Evolutionary conservation across 2,888 invertebrate species (phyloP).

Genomic region (Operophtera brumata): DNA sequence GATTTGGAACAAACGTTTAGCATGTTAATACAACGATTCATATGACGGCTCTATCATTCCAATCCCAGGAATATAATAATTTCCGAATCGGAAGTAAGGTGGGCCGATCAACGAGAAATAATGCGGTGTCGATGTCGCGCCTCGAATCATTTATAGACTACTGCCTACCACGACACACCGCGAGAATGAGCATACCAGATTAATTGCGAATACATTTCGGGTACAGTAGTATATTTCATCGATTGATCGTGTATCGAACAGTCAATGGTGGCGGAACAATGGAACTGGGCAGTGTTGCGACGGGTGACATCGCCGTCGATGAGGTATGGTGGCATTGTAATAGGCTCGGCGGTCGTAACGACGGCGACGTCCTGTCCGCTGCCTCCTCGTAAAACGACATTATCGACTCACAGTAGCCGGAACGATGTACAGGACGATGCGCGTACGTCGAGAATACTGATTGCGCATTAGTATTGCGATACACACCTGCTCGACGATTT

Average conservation of each 20-base stretch:
- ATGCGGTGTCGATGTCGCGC: constrained; percentile 75
- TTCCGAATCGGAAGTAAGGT: constrained; percentile 81
- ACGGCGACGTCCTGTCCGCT: constrained; percentile 80
- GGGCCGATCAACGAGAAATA: constrained; percentile 73
- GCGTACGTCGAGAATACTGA: constrained; percentile 75
- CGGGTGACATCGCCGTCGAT: constrained; percentile 58
- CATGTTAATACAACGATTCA: constrained; percentile 61
- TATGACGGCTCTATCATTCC: constrained; percentile 61
- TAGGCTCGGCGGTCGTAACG: constrained; percentile 77
- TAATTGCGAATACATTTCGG: constrained; percentile 56
- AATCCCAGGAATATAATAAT: constrained; percentile 73
- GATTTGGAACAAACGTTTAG: constrained; percentile 57
- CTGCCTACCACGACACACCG: constrained; percentile 45
- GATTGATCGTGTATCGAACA: constrained; percentile 45
- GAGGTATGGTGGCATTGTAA: constrained; percentile 76
- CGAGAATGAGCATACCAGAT: constrained; percentile 22
- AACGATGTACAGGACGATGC: constrained; percentile 80
- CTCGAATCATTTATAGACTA: constrained; percentile 72
- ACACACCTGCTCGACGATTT: constrained; percentile 77
- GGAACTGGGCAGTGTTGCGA: constrained; percentile 46
- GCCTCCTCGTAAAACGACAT: constrained; percentile 79
- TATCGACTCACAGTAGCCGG: constrained; percentile 81
- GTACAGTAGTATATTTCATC: constrained; percentile 42
- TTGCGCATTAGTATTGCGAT: constrained; percentile 78
- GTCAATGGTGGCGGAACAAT: constrained; percentile 68